Conservation (phyloP, 2,888 invertebrate genomes). For the Eilema depressum region DNA sequence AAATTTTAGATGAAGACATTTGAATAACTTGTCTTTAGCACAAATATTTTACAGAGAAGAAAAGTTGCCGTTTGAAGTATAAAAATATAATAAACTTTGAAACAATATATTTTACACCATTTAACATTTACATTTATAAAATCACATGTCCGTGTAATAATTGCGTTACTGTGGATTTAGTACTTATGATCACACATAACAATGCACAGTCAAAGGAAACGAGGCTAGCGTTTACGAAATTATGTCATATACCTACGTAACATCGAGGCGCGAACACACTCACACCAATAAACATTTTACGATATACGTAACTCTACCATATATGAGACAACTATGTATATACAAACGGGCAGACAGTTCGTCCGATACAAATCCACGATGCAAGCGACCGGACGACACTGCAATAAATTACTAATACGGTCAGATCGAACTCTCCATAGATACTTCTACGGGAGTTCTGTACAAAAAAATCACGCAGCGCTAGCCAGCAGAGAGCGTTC, state of each 20-base stretch:
- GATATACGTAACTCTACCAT: constrained; percentile 28
- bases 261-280: constrained; percentile 13
- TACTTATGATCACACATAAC: constrained; percentile 46
- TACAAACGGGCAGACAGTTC: constrained; percentile 24
- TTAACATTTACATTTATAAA: constrained; percentile 66
- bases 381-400: neutral
- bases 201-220: constrained; percentile 35
- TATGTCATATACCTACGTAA: constrained; percentile 26
- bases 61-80: constrained; percentile 68
- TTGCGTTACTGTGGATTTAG: constrained; percentile 52
- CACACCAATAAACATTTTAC: constrained; percentile 23
- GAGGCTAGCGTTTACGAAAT: constrained; percentile 37
- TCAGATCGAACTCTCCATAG: constrained; percentile 1
- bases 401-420: constrained; percentile 27
- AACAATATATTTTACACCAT: constrained; percentile 74
- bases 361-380: neutral
- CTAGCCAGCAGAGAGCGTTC: neutral
- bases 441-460: neutral
- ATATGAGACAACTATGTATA: constrained; percentile 37
- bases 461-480: neutral
- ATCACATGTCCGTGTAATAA: constrained; percentile 65
- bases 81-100: constrained; percentile 80
- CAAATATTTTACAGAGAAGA: constrained; percentile 67
- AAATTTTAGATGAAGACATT: too few relatives aligned
- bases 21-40: constrained; percentile 65